These are phyloP conservation scores for Scaptomyza hsui DNA, from an alignment of 1,140 invertebrate species.

Conservation along the genomic window DNA sequence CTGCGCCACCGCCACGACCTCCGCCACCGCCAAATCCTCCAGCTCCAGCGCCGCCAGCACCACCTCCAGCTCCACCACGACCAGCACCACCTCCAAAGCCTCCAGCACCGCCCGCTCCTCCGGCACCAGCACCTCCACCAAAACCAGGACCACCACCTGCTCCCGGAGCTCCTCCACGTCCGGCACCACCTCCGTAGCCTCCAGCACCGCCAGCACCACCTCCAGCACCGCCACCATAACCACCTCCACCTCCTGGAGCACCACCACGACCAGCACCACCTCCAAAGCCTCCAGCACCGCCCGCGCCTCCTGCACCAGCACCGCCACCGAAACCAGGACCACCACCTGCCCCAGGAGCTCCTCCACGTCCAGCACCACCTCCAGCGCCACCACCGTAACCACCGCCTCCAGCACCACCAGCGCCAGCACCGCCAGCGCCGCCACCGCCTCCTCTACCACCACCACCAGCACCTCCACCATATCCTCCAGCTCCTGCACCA, in stretches of 20 bases:
- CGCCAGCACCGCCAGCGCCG: conserved; percentile 64
- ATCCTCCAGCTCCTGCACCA: conserved; percentile 62
- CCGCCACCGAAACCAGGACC: conserved; percentile 33
- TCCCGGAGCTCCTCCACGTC: conserved; percentile 33
- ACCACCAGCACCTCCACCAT: neutral
- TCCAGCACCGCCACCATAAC: conserved; percentile 80
- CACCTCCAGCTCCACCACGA: conserved; percentile 62
- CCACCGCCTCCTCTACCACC: conserved; percentile 40
- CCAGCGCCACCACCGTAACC: neutral
- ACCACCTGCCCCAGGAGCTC: conserved; percentile 31
- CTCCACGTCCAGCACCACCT: conserved; percentile 23
- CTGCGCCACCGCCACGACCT: conserved; percentile 52
- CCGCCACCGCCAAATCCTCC: conserved; percentile 17
- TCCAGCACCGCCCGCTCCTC: conserved; percentile 66
- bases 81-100: conserved; percentile 49
- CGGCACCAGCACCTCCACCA: conserved; percentile 41
- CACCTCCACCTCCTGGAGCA: conserved; percentile 70
- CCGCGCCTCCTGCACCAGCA: conserved; percentile 70
- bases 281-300: conserved; percentile 56
- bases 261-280: conserved; percentile 74
- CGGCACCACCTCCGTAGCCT: conserved; percentile 45
- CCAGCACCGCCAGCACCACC: conserved; percentile 83
- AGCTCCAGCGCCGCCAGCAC: conserved; percentile 8
- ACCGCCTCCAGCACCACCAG: conserved; percentile 3
- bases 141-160: conserved; percentile 32